phyloP scores from a whole-genome alignment of 1,140 invertebrate species.

The Nilaparvata lugens region DNA sequence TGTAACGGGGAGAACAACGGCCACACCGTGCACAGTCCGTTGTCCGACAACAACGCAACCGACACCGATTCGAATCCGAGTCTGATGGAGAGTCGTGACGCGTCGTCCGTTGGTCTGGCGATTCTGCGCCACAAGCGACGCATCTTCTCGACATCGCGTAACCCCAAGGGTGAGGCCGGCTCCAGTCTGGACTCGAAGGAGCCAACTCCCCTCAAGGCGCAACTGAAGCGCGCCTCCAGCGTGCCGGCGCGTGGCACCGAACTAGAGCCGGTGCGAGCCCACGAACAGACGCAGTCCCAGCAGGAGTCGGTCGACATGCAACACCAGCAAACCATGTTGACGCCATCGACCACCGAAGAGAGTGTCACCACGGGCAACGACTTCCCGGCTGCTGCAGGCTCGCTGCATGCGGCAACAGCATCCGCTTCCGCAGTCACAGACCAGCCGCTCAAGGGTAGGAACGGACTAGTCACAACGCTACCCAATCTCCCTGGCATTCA shows the following conservation, averaged over 20 bases:
- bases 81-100: slow-evolving; percentile 28
- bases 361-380: slow-evolving; percentile 17
- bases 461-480: slow-evolving; percentile 39
- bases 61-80: slow-evolving; percentile 41
- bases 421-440: neutral
- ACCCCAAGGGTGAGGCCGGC: slow-evolving; percentile 47
- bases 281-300: slow-evolving; percentile 8
- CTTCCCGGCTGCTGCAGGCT: neutral
- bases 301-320: slow-evolving; percentile 15
- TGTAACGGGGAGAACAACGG: slow-evolving; percentile 43
- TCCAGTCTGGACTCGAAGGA: slow-evolving; percentile 35
- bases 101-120: slow-evolving; percentile 37
- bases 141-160: slow-evolving; percentile 65
- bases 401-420: neutral
- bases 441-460: slow-evolving; percentile 31
- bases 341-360: slow-evolving; percentile 11
- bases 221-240: slow-evolving; percentile 49
- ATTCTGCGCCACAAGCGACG: slow-evolving; percentile 64
- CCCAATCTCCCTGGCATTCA: slow-evolving; percentile 50
- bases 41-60: slow-evolving; percentile 30
- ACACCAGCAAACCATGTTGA: slow-evolving; percentile 8
- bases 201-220: slow-evolving; percentile 23
- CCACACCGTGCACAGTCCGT: slow-evolving; percentile 28
- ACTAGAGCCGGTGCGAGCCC: neutral
- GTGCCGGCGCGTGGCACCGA: slow-evolving; percentile 33